Conservation (phyloP, 2,888 invertebrate genomes). For the Dicycla oo region DNA sequence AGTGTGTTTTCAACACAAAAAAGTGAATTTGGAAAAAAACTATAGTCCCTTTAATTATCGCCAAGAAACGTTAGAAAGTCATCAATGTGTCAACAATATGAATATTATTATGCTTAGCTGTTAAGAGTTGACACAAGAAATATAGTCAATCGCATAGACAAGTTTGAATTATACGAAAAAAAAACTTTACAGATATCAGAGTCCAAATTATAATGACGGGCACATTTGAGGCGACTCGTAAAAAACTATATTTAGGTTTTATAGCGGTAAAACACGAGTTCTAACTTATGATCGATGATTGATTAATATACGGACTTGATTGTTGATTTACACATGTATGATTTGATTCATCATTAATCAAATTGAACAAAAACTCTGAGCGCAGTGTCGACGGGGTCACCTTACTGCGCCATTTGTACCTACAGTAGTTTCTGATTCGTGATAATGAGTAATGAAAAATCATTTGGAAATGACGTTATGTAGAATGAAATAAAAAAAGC, state of each 20-base stretch:
- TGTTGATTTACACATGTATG: slow-evolving; percentile 63
- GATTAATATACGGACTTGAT: slow-evolving; percentile 57
- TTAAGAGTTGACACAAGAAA: slow-evolving; percentile 53
- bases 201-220: slow-evolving; percentile 42
- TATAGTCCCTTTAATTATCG: slow-evolving; percentile 56
- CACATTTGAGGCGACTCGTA: slow-evolving; percentile 31
- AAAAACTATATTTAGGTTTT: slow-evolving; percentile 55
- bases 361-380: slow-evolving; percentile 61
- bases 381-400: slow-evolving; percentile 72
- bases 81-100: slow-evolving; percentile 61
- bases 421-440: slow-evolving; percentile 38
- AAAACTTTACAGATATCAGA: slow-evolving; percentile 29
- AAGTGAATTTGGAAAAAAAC: slow-evolving; percentile 49
- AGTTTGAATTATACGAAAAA: slow-evolving; percentile 36
- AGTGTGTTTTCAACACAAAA: slow-evolving; percentile 64
- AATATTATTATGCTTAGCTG: slow-evolving; percentile 51
- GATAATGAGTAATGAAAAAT: slow-evolving; percentile 25
- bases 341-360: slow-evolving; percentile 65
- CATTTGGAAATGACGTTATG: background rate
- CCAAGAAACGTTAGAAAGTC: slow-evolving; percentile 68
- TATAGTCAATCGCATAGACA: slow-evolving; percentile 16
- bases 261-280: slow-evolving; percentile 62
- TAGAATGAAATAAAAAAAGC: too few relatives aligned
- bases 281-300: slow-evolving; percentile 60
- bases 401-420: slow-evolving; percentile 62